Evolutionary conservation across 2,888 invertebrate species (phyloP), one percentile per base, ranked within the genome.

Genomic region (Spatulosminthurus flaviceps): DNA sequence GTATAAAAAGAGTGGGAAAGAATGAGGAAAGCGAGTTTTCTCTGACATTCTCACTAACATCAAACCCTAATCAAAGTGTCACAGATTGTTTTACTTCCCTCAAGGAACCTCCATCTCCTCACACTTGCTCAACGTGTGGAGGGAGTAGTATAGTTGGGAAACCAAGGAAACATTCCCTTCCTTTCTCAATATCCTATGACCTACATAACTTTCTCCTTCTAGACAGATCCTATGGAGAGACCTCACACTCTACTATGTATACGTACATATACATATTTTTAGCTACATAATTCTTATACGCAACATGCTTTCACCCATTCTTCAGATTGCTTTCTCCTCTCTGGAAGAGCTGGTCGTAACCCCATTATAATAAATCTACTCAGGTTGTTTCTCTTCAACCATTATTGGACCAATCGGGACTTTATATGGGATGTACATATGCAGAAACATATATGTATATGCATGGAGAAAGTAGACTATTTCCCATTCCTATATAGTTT

Each of bases 1-100:
- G n/a, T n/a, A n/a, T n/a, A n/a, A n/a, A 29, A n/a, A 69, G 69
- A 29, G 21, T 9, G 21, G 41, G 29, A 69, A 41, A 1, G n/a
- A 70, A 70, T 70, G 51, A 51, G 26, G 28, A 72, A 72, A 51
- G 51, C 72, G 21, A 24, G 72, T 51, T 43, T 22, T 51, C 26
- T n/a, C 51, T 72, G 43, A 72, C 72, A 72, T 51, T 51, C 72
- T 26, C 72, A 51, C 72, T 42, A 71, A 67, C 76, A 67, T 67
- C 64, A 76, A 76, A 42, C 42, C 42, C 76, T 67, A 76, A 76
- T 76, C 76, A 76, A 76, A 66, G 76, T 76, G 67, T 76, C 76
- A 75, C 76, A 76, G 66, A 66, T 67, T 76, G 76, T 76, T 76
- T 76, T 41, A 34, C 43, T 76, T 41, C 67, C 72, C 72, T 51